Conservation (phyloP, 1,140 invertebrate species). For the Euwallacea similis region DNA sequence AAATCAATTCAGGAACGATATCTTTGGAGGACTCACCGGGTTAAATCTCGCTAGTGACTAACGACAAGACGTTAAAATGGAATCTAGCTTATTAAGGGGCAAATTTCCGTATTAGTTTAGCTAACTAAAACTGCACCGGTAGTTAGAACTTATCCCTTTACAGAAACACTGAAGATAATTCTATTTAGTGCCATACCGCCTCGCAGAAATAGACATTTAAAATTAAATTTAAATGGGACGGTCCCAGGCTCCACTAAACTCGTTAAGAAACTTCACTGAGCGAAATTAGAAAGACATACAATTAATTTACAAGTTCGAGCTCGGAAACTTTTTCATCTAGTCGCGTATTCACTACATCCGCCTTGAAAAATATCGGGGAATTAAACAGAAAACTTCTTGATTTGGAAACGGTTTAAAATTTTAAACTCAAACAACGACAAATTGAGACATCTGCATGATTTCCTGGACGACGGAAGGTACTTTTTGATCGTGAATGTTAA, state of each 20-base stretch:
- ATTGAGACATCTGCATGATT: slow-evolving; percentile 14
- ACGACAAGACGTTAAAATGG: not conserved
- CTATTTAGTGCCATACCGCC: slow-evolving; percentile 8
- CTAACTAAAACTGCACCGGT: not conserved
- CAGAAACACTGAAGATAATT: slow-evolving; percentile 12
- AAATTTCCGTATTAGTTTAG: not conserved
- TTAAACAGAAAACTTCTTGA: slow-evolving; percentile 17
- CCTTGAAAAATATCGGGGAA: slow-evolving; percentile 24
- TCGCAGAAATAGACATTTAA: slow-evolving; percentile 20
- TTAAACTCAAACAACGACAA: slow-evolving; percentile 15
- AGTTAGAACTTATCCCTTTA: slow-evolving; percentile 6
- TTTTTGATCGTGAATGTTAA: no score
- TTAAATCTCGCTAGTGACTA: not conserved
- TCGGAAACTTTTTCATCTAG: slow-evolving; percentile 29
- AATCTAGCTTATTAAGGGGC: not conserved
- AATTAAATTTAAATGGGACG: slow-evolving; percentile 18
- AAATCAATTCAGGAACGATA: no score
- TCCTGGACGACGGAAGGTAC: not conserved
- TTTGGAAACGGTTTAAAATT: slow-evolving; percentile 14
- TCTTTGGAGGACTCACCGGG: no score
- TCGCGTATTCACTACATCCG: slow-evolving; percentile 18
- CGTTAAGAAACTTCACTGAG: slow-evolving; percentile 28
- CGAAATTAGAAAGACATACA: slow-evolving; percentile 29
- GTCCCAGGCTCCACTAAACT: slow-evolving; percentile 18
- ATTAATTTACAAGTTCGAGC: slow-evolving; percentile 29